Evolutionary conservation across 2,888 invertebrate genomes (phyloP).

Genomic region (Eretmocerus hayati): DNA sequence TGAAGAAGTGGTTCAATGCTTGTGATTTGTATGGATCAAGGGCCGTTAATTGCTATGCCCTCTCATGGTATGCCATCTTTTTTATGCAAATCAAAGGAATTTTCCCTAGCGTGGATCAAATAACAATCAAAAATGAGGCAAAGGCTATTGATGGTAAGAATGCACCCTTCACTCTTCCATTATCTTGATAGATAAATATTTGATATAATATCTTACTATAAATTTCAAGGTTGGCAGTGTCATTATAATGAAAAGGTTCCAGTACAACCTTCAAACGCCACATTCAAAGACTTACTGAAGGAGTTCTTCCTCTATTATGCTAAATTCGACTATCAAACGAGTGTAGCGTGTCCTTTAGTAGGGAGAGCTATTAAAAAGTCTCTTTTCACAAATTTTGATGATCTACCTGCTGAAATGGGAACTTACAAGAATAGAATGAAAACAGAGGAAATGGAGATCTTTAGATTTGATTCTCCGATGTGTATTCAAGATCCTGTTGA

Average conservation of each 20-base stretch:
- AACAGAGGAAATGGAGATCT: conserved; percentile 32
- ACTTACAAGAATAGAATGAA: conserved; percentile 10
- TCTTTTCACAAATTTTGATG: conserved; percentile 36
- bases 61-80: conserved; percentile 11
- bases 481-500: conserved; percentile 59
- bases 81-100: conserved; percentile 1
- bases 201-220: not conserved
- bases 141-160: conserved; percentile 1
- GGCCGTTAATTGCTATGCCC: conserved; percentile 7
- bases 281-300: conserved; percentile 33
- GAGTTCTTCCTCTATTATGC: conserved; percentile 47
- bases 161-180: too few relatives aligned
- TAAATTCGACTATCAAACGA: conserved; percentile 41
- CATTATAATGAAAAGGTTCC: conserved; percentile 16
- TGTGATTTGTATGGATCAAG: conserved; percentile 5
- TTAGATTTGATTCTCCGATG: conserved; percentile 45
- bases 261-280: conserved; percentile 1
- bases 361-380: conserved; percentile 43
- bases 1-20: conserved; percentile 7
- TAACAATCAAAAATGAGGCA: not conserved
- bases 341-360: conserved; percentile 47
- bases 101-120: conserved; percentile 1
- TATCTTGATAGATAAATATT: not conserved
- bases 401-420: conserved; percentile 25
- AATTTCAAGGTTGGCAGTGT: conserved; percentile 38